Conservation (phyloP, 2,113 vertebrate species). For the Anser cygnoides region DNA sequence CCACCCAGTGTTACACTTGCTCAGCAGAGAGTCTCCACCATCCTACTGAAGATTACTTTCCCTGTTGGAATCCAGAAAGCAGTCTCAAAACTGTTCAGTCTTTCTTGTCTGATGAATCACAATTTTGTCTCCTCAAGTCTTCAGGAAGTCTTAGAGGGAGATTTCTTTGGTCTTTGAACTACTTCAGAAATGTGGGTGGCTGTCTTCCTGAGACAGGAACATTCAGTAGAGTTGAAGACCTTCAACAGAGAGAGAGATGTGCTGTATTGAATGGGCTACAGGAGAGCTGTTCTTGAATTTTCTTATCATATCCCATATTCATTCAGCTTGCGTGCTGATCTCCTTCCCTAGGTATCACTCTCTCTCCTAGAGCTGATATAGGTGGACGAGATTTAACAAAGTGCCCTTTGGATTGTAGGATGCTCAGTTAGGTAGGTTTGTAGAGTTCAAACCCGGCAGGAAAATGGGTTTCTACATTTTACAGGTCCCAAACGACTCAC, state of each 20-base stretch:
- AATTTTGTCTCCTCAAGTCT: neutral
- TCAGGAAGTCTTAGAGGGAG: neutral
- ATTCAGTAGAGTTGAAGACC: neutral
- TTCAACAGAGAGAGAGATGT: neutral
- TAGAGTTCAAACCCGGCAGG: neutral
- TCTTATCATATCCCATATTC: neutral
- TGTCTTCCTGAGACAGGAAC: fast-evolving
- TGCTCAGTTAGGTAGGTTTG: neutral
- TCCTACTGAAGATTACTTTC: neutral
- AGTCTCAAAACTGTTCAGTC: neutral
- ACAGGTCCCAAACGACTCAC: neutral
- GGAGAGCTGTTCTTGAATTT: neutral
- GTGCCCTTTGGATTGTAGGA: neutral
- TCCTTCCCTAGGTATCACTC: neutral
- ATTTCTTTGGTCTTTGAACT: neutral
- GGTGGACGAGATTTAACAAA: neutral
- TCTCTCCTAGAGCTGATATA: neutral
- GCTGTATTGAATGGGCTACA: neutral
- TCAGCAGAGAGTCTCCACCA: neutral
- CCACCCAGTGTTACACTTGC: neutral
- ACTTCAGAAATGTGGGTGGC: neutral
- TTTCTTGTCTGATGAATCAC: neutral
- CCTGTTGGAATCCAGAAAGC: neutral
- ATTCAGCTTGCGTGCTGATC: neutral
- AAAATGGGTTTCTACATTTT: slow-evolving; percentile 38